Percentiles rank a stretch among this genome's conserved stretches.
Evolutionary conservation across 2,888 invertebrate species (phyloP).

Genomic region (Caenorhabditis plicata): DNA sequence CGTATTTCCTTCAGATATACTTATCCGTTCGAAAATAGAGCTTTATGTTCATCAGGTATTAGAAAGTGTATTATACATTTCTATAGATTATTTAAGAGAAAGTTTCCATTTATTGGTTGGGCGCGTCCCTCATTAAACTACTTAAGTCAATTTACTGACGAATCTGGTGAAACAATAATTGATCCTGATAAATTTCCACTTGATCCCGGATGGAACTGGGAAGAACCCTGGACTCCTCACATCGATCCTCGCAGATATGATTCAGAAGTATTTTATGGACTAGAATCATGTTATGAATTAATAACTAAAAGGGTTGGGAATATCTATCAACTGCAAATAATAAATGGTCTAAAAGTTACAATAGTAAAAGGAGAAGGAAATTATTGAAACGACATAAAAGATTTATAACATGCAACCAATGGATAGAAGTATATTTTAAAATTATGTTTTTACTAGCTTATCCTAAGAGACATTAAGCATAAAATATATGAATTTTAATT

Average conservation of each 20-base stretch:
- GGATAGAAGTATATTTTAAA: conserved; percentile 31
- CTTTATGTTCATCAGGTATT: conserved; percentile 35
- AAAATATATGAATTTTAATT: too few species aligned
- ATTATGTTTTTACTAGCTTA: too few species aligned
- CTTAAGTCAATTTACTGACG: conserved; percentile 28
- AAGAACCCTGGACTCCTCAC: conserved; percentile 34
- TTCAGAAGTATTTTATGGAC: conserved; percentile 11
- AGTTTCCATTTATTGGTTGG: conserved; percentile 40
- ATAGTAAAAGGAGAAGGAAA: conserved; percentile 17
- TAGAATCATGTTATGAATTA: too few species aligned
- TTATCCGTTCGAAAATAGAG: conserved; percentile 21
- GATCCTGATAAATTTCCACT: conserved; percentile 8
- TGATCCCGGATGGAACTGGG: conserved; percentile 37
- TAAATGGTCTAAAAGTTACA: conserved; percentile 20
- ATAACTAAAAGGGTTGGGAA: conserved; percentile 48
- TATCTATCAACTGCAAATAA: conserved; percentile 20
- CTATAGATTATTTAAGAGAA: conserved; percentile 14
- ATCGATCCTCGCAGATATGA: conserved; percentile 21
- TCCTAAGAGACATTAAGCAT: too few species aligned
- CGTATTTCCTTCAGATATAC: conserved; percentile 27
- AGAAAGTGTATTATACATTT: neutral
- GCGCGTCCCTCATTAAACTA: conserved; percentile 27
- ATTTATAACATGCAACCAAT: conserved; percentile 34
- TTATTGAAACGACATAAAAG: conserved; percentile 32
- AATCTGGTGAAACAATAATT: conserved; percentile 4